A percentile compares a stretch with the other conserved stretches of the same genome.
These are phyloP conservation scores for Eleginops maclovinus DNA, from an alignment of 2,113 vertebrate genomes.

Conservation along the genomic window DNA sequence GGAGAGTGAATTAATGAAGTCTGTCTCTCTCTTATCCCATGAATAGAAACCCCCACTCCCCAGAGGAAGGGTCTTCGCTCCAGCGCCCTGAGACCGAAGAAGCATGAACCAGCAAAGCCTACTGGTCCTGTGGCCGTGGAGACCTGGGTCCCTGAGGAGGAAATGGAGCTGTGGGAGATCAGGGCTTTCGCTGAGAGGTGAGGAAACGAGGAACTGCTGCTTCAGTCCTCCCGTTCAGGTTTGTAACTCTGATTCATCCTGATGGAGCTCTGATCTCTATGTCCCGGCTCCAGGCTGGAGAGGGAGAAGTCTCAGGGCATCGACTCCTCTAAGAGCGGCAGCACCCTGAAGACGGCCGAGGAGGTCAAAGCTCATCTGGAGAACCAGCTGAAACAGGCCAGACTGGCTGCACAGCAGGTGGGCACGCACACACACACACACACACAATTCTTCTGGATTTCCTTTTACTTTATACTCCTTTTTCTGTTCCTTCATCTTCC, in stretches of 20 bases:
- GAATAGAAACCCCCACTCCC: slow-evolving; percentile 93
- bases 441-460: neutral
- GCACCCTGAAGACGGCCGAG: slow-evolving; percentile 88
- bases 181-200: slow-evolving; percentile 97
- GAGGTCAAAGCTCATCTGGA: slow-evolving; percentile 90
- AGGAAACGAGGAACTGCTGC: no score
- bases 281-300: slow-evolving; percentile 87
- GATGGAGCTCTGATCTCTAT: neutral
- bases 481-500: no score
- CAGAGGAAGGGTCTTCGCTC: slow-evolving; percentile 89
- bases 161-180: slow-evolving; percentile 98
- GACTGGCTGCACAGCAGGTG: slow-evolving; percentile 91
- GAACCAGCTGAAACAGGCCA: slow-evolving; percentile 91
- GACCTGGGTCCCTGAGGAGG: slow-evolving; percentile 97
- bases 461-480: neutral
- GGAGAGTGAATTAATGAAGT: neutral
- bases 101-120: slow-evolving; percentile 94
- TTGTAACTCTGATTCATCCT: neutral
- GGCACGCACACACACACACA: slow-evolving; percentile 19
- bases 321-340: slow-evolving; percentile 91
- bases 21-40: neutral
- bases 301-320: slow-evolving; percentile 95
- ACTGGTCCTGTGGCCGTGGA: slow-evolving; percentile 95
- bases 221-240: no score
- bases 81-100: slow-evolving; percentile 95